phyloP scores from a whole-genome alignment of 2,113 vertebrate species.

The Actenoides hombroni region DNA sequence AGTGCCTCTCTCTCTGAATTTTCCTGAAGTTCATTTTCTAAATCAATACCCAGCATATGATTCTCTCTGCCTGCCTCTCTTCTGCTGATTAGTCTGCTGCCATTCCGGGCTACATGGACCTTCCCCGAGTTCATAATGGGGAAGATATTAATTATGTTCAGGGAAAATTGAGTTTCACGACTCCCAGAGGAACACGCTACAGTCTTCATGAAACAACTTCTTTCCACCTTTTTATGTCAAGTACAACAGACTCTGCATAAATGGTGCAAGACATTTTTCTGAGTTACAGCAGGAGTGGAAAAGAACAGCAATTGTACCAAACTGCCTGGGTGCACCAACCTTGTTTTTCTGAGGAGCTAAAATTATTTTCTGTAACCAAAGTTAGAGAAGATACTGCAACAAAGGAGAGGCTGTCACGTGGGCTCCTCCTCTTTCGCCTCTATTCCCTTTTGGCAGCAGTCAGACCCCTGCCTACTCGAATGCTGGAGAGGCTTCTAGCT shows the following conservation, averaged over 20 bases:
- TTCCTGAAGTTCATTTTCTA: conserved; percentile 18
- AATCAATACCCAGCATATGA: not conserved
- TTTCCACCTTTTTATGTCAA: conserved; percentile 49
- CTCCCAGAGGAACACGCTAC: not conserved
- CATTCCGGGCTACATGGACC: not conserved
- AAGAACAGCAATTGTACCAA: conserved; percentile 8
- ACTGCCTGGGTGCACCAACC: conserved; percentile 5
- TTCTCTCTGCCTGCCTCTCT: not conserved
- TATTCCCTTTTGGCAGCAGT: not conserved
- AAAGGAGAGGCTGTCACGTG: not conserved
- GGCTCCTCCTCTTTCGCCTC: not conserved
- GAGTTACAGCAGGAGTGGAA: conserved; percentile 16
- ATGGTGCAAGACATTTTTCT: conserved; percentile 48
- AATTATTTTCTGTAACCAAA: conserved; percentile 11
- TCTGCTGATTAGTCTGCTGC: not conserved
- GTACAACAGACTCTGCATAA: conserved; percentile 28
- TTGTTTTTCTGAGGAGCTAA: conserved; percentile 11
- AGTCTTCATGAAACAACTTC: conserved; percentile 7
- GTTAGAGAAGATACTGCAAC: not conserved
- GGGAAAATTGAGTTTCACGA: conserved; percentile 41
- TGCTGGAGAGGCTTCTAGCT: not conserved
- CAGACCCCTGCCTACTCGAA: not conserved
- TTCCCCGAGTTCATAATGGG: not conserved
- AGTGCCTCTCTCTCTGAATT: not conserved
- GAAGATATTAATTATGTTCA: conserved; percentile 45